Base-by-base conservation (phyloP, 1,140 invertebrate genomes). In the Pentalonia nigronervosa region DNA sequence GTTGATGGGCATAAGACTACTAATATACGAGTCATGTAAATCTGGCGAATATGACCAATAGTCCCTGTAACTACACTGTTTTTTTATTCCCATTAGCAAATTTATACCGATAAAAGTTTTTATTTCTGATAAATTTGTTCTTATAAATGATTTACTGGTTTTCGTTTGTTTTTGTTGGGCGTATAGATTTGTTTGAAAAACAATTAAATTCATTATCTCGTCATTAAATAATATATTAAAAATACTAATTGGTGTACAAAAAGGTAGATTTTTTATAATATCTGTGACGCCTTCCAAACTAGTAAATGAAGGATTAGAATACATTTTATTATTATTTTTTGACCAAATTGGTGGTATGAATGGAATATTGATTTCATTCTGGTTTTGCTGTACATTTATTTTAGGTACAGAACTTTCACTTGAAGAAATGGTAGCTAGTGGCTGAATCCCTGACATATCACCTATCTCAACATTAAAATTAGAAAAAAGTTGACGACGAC, bases 1-100 rank as follows among this genome's bases (percentile, higher is more conserved):
- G 48, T 94, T 94, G 30, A 94, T 53, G 30, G 60, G n/a, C n/a
- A n/a, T 94, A 84, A 94, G 81, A 76, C 76, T 60, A 88, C 53
- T 87, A 30, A 94, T 94, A 21, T 93, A 86, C 2, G 92, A 14
- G 2, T 86, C 92, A 23, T 83, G 23, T 9, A 93, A 93, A 48
- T 93, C 67, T 60, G 67, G 67, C 4, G 50, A 17, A 30, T 83
- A 93, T 45, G 67, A 84, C 81, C 92, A 93, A 53, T 89, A 89
- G 14, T 47, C 87, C 20, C 87, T n/a, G 11, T 89, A 89, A 30
- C 84, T 86, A 36, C 84, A 47, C 25, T 86, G 45, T 6, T 47
- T 86, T 86, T 86, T 86, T 47, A 89, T 89, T 53, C 30, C 87
- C 87, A 88, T 53, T 20, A 88, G 0, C 0, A 88, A 0, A 50